Evolutionary conservation across 2,113 vertebrate species (phyloP).

Genomic region (Aegithalos caudatus): DNA sequence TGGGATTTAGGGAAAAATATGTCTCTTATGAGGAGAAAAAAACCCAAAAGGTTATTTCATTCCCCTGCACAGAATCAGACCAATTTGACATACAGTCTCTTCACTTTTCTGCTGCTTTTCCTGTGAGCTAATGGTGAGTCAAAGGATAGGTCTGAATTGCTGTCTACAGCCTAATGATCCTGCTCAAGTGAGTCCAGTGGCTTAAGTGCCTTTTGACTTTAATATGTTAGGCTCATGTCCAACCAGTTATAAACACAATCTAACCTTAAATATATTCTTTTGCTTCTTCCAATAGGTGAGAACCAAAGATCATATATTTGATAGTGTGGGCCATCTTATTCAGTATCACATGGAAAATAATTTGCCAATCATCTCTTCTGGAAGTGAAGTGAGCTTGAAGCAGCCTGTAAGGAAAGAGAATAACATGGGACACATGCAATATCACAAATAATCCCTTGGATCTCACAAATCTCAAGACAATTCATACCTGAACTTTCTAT

Average conservation of each 20-base stretch:
- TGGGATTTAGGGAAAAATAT: background rate
- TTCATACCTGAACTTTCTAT: background rate
- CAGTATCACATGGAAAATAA: constrained; percentile 90
- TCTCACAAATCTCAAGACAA: background rate
- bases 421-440: constrained; percentile 36
- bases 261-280: constrained; percentile 1
- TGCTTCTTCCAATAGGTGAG: constrained; percentile 79
- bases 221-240: background rate
- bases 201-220: background rate
- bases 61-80: background rate
- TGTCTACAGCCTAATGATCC: background rate
- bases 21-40: background rate
- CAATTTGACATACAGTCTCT: background rate
- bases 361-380: constrained; percentile 87
- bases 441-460: constrained; percentile 57
- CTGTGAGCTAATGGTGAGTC: background rate
- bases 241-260: background rate
- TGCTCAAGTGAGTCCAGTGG: background rate
- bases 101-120: background rate
- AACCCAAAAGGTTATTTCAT: background rate
- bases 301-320: constrained; percentile 88
- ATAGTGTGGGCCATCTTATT: constrained; percentile 87
- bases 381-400: constrained; percentile 87
- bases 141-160: background rate
- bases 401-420: constrained; percentile 79